Conservation (phyloP, 2,113 vertebrate species). For the Cyprinus carpio region DNA sequence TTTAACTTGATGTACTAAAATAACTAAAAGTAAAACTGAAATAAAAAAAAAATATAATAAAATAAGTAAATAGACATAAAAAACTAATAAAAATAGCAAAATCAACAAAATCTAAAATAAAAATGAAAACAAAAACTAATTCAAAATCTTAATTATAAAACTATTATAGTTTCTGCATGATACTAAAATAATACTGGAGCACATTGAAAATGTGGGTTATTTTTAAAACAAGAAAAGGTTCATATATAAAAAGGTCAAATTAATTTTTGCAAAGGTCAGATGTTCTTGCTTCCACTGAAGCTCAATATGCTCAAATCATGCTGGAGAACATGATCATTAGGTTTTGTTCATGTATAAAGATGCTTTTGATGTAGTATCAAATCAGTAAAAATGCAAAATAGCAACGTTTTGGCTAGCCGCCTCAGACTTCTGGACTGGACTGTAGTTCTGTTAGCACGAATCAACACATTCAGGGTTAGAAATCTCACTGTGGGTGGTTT, state of each 20-base stretch:
- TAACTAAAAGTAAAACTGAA: not conserved
- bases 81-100: too few species aligned
- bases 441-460: not conserved
- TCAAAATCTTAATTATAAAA: not conserved
- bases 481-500: constrained; percentile 19
- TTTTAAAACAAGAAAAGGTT: not conserved
- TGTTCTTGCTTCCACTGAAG: not conserved
- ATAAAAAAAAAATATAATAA: not conserved
- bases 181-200: not conserved
- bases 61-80: too few species aligned
- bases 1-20: not conserved
- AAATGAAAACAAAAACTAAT: not conserved
- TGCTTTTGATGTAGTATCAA: not conserved
- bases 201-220: not conserved
- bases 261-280: not conserved
- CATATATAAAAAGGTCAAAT: not conserved
- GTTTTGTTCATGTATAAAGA: not conserved
- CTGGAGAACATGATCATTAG: not conserved
- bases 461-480: constrained; percentile 20
- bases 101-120: not conserved
- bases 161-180: not conserved
- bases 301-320: not conserved
- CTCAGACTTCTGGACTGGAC: constrained; percentile 3
- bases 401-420: not conserved
- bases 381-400: not conserved